Evolutionary conservation across 37 sponge, comb jelly and placozoan species (phyloP).

Genomic region (Eunapius fragilis): DNA sequence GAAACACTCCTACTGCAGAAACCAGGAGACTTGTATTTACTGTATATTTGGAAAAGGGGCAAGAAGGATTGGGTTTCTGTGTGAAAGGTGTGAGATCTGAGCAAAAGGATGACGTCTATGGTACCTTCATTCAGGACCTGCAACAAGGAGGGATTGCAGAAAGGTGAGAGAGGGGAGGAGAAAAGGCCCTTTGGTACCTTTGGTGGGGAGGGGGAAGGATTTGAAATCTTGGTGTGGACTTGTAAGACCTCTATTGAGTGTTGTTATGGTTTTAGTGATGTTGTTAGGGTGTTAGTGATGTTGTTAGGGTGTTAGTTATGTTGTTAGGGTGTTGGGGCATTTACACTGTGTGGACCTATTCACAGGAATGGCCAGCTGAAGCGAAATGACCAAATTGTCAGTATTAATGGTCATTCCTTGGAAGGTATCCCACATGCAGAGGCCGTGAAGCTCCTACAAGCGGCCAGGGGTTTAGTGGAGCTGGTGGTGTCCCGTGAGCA

Average conservation of each 20-base stretch:
- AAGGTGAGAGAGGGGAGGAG: constrained; percentile 31
- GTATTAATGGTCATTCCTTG: constrained; percentile 73
- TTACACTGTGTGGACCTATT: background rate
- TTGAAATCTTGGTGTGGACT: no score
- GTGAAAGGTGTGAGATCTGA: constrained; percentile 54
- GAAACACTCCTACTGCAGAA: constrained; percentile 16
- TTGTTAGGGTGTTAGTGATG: no score
- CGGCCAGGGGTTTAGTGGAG: constrained; percentile 61
- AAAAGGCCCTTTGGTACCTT: no score
- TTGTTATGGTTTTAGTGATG: no score
- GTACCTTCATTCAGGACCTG: constrained; percentile 62
- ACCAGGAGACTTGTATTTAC: background rate
- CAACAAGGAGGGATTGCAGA: constrained; percentile 83
- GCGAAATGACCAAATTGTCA: constrained; percentile 65
- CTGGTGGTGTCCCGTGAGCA: constrained; percentile 43
- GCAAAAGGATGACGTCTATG: constrained; percentile 43
- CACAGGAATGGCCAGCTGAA: constrained; percentile 72
- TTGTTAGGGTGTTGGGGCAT: no score
- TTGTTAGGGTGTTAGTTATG: no score
- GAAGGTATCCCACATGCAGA: constrained; percentile 45
- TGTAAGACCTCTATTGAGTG: no score
- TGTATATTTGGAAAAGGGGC: constrained; percentile 38
- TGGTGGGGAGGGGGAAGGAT: no score
- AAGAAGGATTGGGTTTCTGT: constrained; percentile 79
- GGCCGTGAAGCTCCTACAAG: constrained; percentile 62